Evolutionary conservation across 2,888 invertebrate species (phyloP).

Genomic region (Ctenicera cuprea): DNA sequence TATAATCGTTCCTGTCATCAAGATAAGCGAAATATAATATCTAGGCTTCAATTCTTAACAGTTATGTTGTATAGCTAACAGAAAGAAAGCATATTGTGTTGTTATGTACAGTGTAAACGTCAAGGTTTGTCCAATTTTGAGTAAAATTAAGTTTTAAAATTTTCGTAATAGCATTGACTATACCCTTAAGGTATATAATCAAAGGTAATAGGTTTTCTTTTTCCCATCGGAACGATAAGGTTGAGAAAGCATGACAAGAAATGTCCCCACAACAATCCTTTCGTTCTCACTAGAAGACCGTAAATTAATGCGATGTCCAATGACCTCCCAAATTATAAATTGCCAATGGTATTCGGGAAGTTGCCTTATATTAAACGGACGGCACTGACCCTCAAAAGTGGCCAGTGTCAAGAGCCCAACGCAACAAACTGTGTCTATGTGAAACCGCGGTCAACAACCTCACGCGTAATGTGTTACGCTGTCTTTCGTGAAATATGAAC

Average conservation of each 20-base stretch:
- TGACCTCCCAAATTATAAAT: constrained; percentile 42
- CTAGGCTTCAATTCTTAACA: too few species aligned
- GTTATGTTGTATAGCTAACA: too few species aligned
- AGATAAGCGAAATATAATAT: too few species aligned
- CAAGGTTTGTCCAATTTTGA: too few species aligned
- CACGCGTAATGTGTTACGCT: constrained; percentile 72
- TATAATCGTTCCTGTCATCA: too few species aligned
- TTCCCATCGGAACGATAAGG: too few species aligned
- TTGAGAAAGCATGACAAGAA: not conserved
- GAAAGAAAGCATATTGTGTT: too few species aligned
- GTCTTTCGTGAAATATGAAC: constrained; percentile 60
- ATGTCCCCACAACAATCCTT: constrained; percentile 17
- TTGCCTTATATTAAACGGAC: constrained; percentile 46
- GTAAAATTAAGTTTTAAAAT: too few species aligned
- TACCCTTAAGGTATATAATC: too few species aligned
- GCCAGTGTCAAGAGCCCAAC: constrained; percentile 49
- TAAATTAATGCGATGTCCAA: constrained; percentile 25
- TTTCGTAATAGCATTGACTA: too few species aligned
- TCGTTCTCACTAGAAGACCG: constrained; percentile 34
- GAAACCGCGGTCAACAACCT: constrained; percentile 68
- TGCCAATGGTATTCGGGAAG: constrained; percentile 45
- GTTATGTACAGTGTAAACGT: too few species aligned
- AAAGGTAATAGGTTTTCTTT: too few species aligned
- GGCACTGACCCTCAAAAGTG: constrained; percentile 53
- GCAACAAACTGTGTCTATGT: constrained; percentile 51